Evolutionary conservation across 1,140 invertebrate species (phyloP), one percentile per base, ranked within the genome.

Genomic region (Ericerus pela): DNA sequence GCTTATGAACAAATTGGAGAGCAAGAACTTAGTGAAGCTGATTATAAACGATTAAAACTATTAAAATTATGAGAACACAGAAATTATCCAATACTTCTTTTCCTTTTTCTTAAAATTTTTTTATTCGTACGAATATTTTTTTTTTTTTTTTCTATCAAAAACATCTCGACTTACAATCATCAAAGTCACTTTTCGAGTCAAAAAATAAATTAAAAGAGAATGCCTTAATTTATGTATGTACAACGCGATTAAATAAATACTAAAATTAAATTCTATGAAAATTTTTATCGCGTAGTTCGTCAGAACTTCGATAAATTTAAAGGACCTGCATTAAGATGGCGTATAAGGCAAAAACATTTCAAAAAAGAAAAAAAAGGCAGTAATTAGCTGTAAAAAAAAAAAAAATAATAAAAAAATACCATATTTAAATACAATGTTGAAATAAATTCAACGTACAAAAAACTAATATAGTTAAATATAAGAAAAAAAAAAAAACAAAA

Each of bases 371-470:
- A 6, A 16, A 51, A 16, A 5, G 20, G 20, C 6, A 22, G 3
- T 22, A 51, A 5, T 22, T 51, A 16, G 30, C 16, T 24, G 30
- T 22, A 47, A 30, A 36, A 36, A 58, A 30, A 29, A 56, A 56
- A 38, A 14, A 16, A 16, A 38, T 11, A 37, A 10, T 33, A 10
- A 54, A 12, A 37, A 30, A 38, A 30, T 4, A 14, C 12, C 1
- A 37, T 6, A 20, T 55, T 38, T 20, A 58, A n/a, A n/a, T n/a
- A n/a, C n/a, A 29, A 51, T 29, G 33, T 57, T 36, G 37, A 29
- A 56, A 51, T 16, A 22, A 36, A 53, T 47, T 27, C 29, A 6
- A n/a, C 22, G 26, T 14, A 22, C 43, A 47, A 29, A 51, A 51
- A 33, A 30, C 36, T 18, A 54, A n/a, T n/a, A n/a, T n/a, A n/a